phyloP scores from a whole-genome alignment of 2,113 vertebrate genomes.

The Nothoprocta perdicaria region DNA sequence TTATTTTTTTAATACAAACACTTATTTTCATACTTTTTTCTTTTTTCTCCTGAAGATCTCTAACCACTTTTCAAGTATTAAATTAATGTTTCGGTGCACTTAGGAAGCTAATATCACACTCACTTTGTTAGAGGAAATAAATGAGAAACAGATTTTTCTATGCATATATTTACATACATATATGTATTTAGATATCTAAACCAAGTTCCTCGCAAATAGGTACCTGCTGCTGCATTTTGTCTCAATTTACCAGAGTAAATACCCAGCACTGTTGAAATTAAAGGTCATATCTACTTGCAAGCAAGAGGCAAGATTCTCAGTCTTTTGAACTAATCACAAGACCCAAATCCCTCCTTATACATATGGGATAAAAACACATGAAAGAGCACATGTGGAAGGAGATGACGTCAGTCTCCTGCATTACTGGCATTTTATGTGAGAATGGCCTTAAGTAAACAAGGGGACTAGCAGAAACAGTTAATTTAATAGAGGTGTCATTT shows the following conservation, averaged over 20 bases:
- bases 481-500: conserved; percentile 69
- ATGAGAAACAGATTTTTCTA: not conserved
- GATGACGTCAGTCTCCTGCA: conserved; percentile 37
- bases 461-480: conserved; percentile 50
- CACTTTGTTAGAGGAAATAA: not conserved
- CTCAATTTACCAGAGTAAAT: not conserved
- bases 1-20: not conserved
- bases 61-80: not conserved
- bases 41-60: not conserved
- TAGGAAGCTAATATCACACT: not conserved
- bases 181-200: rapidly evolving
- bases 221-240: not conserved
- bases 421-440: conserved; percentile 59
- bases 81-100: not conserved
- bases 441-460: conserved; percentile 57
- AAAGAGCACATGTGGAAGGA: conserved; percentile 26
- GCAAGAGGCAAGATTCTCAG: not conserved
- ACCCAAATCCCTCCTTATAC: not conserved
- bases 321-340: conserved; percentile 28
- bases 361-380: conserved; percentile 40
- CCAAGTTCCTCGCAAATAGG: not conserved
- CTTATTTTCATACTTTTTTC: not conserved
- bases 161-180: not conserved
- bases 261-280: not conserved
- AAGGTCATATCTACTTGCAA: not conserved